phyloP scores from a whole-genome alignment of 1,140 invertebrate genomes.

The Drosophila hydei region DNA sequence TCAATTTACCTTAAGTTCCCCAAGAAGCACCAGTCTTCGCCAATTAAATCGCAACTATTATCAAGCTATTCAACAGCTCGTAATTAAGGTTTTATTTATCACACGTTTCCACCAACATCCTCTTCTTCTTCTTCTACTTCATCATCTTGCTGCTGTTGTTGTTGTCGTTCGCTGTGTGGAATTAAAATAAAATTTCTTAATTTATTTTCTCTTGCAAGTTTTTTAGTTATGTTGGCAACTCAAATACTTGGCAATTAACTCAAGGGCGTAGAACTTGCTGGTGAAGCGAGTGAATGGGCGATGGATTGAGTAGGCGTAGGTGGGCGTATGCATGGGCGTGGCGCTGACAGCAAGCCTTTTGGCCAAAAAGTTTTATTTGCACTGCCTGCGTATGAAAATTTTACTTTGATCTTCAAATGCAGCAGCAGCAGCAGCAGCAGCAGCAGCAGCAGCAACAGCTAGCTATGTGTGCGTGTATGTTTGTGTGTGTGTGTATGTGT shows the following conservation, averaged over 20 bases:
- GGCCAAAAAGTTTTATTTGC: constrained; percentile 41
- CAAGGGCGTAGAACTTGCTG: constrained; percentile 6
- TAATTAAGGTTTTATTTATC: constrained; percentile 4
- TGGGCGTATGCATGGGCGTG: background rate
- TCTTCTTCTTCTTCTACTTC: too few relatives aligned
- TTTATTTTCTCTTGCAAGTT: constrained; percentile 2
- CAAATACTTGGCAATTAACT: constrained; percentile 45
- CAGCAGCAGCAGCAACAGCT: background rate
- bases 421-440: constrained; percentile 8
- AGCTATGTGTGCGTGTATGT: background rate
- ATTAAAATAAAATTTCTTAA: constrained; percentile 14
- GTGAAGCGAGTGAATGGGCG: background rate
- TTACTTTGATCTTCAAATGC: constrained; percentile 31
- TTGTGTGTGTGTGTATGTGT: constrained; percentile 15
- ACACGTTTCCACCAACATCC: background rate
- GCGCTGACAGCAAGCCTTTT: constrained; percentile 4
- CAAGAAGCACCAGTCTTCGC: too few relatives aligned
- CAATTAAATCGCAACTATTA: background rate
- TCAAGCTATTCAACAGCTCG: background rate
- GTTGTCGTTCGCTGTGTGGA: background rate
- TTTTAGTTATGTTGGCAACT: constrained; percentile 27
- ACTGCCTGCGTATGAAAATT: constrained; percentile 40
- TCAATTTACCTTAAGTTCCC: background rate
- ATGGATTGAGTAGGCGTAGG: background rate
- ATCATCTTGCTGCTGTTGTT: background rate